Conservation (phyloP, 1,140 invertebrate genomes). For the Pseudobourletiella spinata region DNA sequence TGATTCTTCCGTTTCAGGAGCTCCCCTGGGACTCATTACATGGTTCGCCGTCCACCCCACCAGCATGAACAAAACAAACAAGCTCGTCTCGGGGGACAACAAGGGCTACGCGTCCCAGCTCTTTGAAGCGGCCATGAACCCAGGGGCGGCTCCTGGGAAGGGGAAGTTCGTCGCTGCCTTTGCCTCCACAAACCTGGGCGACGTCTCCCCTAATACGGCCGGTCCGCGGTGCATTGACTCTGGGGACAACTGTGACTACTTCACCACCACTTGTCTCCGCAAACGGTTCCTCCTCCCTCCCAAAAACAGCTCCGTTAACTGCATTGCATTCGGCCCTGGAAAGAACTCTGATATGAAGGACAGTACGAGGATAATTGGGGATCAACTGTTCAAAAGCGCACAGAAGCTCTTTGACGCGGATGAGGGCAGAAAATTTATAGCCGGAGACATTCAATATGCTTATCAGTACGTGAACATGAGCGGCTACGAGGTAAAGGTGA, state of each 20-base stretch:
- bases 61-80: conserved; percentile 93
- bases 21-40: conserved; percentile 63
- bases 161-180: conserved; percentile 21
- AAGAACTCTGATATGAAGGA: conserved; percentile 61
- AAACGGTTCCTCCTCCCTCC: too few relatives aligned
- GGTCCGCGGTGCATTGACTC: background rate
- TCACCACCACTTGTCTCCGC: too few relatives aligned
- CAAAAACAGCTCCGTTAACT: conserved; percentile 51
- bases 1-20: conserved; percentile 44
- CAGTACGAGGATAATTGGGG: conserved; percentile 80
- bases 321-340: conserved; percentile 78
- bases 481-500: conserved; percentile 42
- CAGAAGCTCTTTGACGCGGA: conserved; percentile 51
- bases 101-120: conserved; percentile 66
- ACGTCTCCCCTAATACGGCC: background rate
- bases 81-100: conserved; percentile 79
- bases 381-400: conserved; percentile 62
- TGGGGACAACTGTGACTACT: too few relatives aligned
- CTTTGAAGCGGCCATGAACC: conserved; percentile 16
- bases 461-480: conserved; percentile 83
- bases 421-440: conserved; percentile 42
- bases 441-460: conserved; percentile 60
- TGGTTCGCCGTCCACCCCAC: conserved; percentile 85
- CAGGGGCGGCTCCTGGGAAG: conserved; percentile 9
- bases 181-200: conserved; percentile 15